These are phyloP conservation scores for Malacosoma neustria DNA, from an alignment of 2,888 invertebrate genomes.

Conservation along the genomic window DNA sequence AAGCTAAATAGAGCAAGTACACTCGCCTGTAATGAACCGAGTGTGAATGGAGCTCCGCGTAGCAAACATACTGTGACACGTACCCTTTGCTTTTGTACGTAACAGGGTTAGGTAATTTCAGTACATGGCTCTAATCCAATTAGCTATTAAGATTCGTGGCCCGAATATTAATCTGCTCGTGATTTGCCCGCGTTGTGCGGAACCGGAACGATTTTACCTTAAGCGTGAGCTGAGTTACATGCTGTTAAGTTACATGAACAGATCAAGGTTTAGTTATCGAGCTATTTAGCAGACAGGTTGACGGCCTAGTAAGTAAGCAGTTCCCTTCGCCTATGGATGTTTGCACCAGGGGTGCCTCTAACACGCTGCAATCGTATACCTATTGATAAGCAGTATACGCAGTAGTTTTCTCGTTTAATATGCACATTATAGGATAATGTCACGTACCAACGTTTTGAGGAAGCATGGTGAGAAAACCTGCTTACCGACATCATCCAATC, in stretches of 20 bases:
- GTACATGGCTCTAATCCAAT: slow-evolving; percentile 73
- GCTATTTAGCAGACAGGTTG: neutral
- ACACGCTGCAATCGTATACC: too few species aligned
- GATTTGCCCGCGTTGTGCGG: slow-evolving; percentile 52
- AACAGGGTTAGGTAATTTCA: slow-evolving; percentile 68
- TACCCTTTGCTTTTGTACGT: slow-evolving; percentile 55
- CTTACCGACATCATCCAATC: too few species aligned
- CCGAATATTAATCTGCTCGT: slow-evolving; percentile 66
- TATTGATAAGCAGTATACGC: too few species aligned
- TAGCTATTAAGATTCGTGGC: slow-evolving; percentile 73
- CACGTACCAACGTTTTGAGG: too few species aligned
- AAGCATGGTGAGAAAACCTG: too few species aligned
- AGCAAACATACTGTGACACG: slow-evolving; percentile 37
- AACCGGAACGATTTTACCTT: slow-evolving; percentile 15
- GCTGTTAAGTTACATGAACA: slow-evolving; percentile 45
- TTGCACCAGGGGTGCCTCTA: neutral
- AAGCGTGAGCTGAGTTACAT: slow-evolving; percentile 19
- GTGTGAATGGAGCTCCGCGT: slow-evolving; percentile 1
- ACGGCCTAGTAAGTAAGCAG: neutral
- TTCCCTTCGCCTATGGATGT: neutral
- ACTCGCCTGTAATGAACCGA: neutral
- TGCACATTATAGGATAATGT: too few species aligned
- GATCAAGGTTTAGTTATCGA: slow-evolving; percentile 1
- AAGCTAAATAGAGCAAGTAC: neutral
- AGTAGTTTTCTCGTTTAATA: too few species aligned